Evolutionary conservation across 2,888 invertebrate species (phyloP), one percentile per base, ranked within the genome.

Genomic region (Hirtodrosophila duncani): DNA sequence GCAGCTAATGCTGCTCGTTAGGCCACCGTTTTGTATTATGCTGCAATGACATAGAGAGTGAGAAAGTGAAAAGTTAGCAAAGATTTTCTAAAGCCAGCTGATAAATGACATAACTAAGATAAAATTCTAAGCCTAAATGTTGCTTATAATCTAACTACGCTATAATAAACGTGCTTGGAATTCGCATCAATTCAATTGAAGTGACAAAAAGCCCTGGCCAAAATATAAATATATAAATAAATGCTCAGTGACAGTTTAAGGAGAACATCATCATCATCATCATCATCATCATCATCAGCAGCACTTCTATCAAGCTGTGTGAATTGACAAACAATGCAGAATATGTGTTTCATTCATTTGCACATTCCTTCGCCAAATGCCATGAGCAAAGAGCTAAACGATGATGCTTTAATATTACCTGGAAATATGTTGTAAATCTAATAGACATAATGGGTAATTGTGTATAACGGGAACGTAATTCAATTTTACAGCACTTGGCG

Each of bases 1-100:
- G 55, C 57, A 43, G 72, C 58, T 50, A 55, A 43, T 62, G 63
- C 48, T 58, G 67, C 50, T 29, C 20, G 37, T 27, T 49, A 38
- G 20, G 26, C 41, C 50, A 45, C 64, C 9, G n/a, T 8, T 16
- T 11, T 24, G 17, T 10, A 13, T 33, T 6, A 10, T 30, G 41
- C 44, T 61, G 46, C 36, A 67, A 41, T n/a, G 6, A 36, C 6
- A 33, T 18, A 36, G 2, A 46, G 6, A 48, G 3, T 2, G 11
- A 2, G 24, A 9, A 7, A 3, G 10, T 17, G 21, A 1, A 8
- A n/a, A 31, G 30, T 51, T 21, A 52, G 55, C 14, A 20, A n/a
- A 34, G 23, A 33, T 17, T 41, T 10, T n/a, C n/a, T n/a, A n/a
- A n/a, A n/a, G n/a, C n/a, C n/a, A n/a, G n/a, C 23, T 34, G 56